Evolutionary conservation across 1,140 invertebrate genomes (phyloP).

Genomic region (Ptiloglossa arizonensis): DNA sequence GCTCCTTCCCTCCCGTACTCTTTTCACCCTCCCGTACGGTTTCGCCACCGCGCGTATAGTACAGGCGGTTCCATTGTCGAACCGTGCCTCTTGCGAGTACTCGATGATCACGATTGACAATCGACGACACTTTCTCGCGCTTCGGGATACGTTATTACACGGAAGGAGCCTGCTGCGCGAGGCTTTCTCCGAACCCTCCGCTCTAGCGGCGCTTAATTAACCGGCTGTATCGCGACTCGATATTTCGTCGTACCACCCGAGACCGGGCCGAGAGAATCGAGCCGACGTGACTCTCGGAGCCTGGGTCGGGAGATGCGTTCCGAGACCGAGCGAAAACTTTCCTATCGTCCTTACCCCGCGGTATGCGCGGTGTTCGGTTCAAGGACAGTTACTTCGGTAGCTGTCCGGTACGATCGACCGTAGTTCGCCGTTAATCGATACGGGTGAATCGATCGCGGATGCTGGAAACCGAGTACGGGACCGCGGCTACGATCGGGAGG

Average conservation of each 20-base stretch:
- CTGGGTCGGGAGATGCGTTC: too few relatives aligned
- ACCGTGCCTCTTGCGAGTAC: background rate
- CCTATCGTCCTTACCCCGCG: too few relatives aligned
- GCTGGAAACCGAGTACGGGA: constrained; percentile 1
- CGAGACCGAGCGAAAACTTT: too few relatives aligned
- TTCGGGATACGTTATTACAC: background rate
- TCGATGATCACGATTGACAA: background rate
- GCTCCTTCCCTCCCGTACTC: background rate
- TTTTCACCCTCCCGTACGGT: constrained; percentile 6
- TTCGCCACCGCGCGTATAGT: background rate
- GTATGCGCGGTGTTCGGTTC: too few relatives aligned
- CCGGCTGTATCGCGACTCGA: too few relatives aligned
- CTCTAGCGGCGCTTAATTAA: too few relatives aligned
- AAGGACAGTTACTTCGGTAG: background rate
- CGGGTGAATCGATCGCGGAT: constrained; percentile 2
- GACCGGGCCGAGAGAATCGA: too few relatives aligned
- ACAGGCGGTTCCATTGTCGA: background rate
- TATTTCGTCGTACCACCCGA: too few relatives aligned
- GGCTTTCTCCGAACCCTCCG: too few relatives aligned
- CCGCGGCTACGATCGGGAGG: background rate
- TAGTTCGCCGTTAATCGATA: background rate
- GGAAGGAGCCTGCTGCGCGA: background rate
- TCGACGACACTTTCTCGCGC: background rate
- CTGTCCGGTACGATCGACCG: background rate
- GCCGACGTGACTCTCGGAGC: too few relatives aligned